phyloP scores from a whole-genome alignment of 2,113 vertebrate species.

The Neogale vison region DNA sequence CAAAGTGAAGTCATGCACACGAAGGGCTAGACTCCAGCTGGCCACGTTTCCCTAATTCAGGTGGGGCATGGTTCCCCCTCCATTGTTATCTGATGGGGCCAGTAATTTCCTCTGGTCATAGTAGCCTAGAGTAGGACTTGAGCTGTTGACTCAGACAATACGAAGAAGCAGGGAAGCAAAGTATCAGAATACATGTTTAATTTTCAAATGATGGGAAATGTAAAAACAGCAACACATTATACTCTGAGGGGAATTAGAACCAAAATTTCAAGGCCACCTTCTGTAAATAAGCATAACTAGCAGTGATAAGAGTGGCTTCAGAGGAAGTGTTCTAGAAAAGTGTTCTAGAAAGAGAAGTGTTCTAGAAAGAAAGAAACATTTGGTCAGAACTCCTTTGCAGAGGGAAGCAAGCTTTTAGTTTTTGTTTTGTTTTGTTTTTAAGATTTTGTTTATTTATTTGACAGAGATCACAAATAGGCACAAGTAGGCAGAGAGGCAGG shows the following conservation, averaged over 20 bases:
- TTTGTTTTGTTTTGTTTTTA: no score
- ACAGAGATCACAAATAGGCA: no score
- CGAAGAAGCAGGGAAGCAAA: neutral
- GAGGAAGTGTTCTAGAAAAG: neutral
- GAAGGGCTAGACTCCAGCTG: neutral
- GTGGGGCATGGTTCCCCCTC: neutral
- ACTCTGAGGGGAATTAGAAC: neutral
- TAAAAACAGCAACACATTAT: neutral
- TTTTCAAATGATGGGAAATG: neutral
- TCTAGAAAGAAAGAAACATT: neutral
- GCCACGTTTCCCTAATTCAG: rapidly evolving
- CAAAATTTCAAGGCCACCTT: neutral
- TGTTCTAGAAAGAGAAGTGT: neutral
- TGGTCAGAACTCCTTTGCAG: neutral
- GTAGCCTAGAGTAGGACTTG: rapidly evolving
- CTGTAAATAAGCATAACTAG: neutral
- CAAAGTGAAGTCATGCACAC: neutral
- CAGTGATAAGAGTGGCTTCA: neutral
- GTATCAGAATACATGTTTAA: neutral
- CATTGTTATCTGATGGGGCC: rapidly evolving
- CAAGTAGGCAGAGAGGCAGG: no score
- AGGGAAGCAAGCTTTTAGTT: neutral
- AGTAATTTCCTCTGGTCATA: no score
- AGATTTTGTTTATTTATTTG: no score
- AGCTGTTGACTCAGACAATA: neutral